Evolutionary conservation across 2,888 invertebrate genomes (phyloP).

Genomic region (Catocala nupta): DNA sequence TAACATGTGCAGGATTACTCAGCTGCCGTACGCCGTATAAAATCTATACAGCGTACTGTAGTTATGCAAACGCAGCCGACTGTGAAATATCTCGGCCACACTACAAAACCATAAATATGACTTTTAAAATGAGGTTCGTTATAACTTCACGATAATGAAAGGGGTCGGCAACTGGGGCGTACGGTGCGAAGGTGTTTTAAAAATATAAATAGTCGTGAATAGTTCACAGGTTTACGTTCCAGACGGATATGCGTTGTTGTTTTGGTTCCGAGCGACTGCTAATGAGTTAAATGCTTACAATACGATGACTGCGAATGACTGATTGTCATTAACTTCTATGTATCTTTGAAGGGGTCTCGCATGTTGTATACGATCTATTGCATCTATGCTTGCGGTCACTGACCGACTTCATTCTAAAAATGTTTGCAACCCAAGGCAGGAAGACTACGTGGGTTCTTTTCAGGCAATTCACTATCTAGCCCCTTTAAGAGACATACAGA

Average conservation of each 20-base stretch:
- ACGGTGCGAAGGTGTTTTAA: constrained; percentile 32
- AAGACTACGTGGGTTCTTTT: too few species aligned
- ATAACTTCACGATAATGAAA: constrained; percentile 61
- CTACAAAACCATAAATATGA: constrained; percentile 51
- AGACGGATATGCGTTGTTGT: background rate
- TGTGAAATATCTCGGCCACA: constrained; percentile 62
- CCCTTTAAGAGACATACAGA: too few species aligned
- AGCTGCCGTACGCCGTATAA: constrained; percentile 44
- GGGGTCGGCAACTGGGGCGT: constrained; percentile 52
- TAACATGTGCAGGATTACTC: constrained; percentile 58
- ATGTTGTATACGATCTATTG: too few species aligned
- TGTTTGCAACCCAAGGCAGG: too few species aligned
- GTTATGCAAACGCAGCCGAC: constrained; percentile 65
- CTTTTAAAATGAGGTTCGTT: constrained; percentile 48
- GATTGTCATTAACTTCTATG: too few species aligned
- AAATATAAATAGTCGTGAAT: constrained; percentile 10
- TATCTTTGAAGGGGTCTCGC: too few species aligned
- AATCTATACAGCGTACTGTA: constrained; percentile 45
- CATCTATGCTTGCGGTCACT: too few species aligned
- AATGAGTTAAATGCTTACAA: constrained; percentile 1
- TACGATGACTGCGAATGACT: background rate
- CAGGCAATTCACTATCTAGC: too few species aligned
- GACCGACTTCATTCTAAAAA: too few species aligned
- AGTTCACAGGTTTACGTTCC: background rate
- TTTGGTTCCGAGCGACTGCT: constrained; percentile 1